Evolutionary conservation across 2,888 invertebrate genomes (phyloP), one percentile per base, ranked within the genome.

Genomic region (Trissolcus brochymenae): DNA sequence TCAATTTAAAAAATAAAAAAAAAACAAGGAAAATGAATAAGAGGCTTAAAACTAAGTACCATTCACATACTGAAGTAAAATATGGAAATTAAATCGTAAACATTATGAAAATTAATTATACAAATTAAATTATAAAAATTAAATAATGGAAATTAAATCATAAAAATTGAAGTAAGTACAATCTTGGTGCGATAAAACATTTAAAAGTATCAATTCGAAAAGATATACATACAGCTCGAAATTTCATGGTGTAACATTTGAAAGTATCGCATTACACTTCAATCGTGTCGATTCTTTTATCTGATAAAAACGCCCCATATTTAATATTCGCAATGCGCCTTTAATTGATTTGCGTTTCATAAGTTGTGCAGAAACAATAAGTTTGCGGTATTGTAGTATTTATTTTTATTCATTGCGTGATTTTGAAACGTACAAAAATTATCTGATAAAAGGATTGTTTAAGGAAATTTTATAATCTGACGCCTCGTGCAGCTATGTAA

Each of bases 291-390:
- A 35, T 50, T 56, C 65, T 55, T 65, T 56, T 65, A 65, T 65
- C 65, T 50, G 56, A 65, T 56, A 56, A 65, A 64, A 65, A 56
- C 56, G 65, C 65, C 65, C 56, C 56, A 55, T 55, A 54, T 21
- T 65, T 40, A 56, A 56, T 29, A 65, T 56, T 25, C 29, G 35
- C 9, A n/a, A 62, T 62, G 49, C 50, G 29, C 17, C 35, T n/a
- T 17, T 14, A 53, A 62, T 53, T 17, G 41, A 53, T 53, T 25
- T 53, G 19, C 17, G 14, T 14, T 51, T 19, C 46, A 21, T 19
- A 59, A 59, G 57, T 57, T 41, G 11, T 19, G 51, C 14, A 19
- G 21, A 51, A 13, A 46, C 46, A 46, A 14, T 16, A n/a, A 43
- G 25, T 9, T 35, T 46, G 16, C 14, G 16, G 46, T 16, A 14